These are phyloP conservation scores for Ciconia stormi DNA, from an alignment of 2,113 vertebrate genomes.

Conservation along the genomic window DNA sequence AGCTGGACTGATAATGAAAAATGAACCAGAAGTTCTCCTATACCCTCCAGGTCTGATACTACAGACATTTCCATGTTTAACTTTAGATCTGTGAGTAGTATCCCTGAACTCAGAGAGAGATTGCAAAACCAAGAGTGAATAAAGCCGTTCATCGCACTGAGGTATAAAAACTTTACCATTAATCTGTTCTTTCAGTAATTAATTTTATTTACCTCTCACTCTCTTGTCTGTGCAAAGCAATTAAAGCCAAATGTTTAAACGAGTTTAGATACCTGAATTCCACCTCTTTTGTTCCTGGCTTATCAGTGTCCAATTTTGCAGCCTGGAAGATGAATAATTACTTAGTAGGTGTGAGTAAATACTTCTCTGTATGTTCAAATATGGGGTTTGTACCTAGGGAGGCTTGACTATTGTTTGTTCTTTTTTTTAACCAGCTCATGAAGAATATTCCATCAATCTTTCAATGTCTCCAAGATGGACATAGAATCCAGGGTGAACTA, in stretches of 20 bases:
- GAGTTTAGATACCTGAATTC: background rate
- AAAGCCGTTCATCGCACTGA: background rate
- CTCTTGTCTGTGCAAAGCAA: background rate
- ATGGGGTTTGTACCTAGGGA: background rate
- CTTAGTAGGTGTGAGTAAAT: background rate
- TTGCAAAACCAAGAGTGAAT: background rate
- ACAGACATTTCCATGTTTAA: background rate
- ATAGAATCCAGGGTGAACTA: slow-evolving; percentile 76
- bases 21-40: background rate
- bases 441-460: slow-evolving; percentile 82
- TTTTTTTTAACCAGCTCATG: slow-evolving; percentile 68
- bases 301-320: background rate
- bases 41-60: background rate
- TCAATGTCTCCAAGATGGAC: slow-evolving; percentile 78
- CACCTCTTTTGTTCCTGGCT: background rate
- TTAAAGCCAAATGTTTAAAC: background rate
- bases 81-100: background rate
- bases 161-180: background rate
- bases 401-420: background rate
- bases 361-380: background rate
- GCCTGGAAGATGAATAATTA: background rate
- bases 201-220: background rate
- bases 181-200: background rate
- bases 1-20: background rate
- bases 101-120: background rate